Conservation (phyloP, 2,113 vertebrate species). For the Myotis brandtii region DNA sequence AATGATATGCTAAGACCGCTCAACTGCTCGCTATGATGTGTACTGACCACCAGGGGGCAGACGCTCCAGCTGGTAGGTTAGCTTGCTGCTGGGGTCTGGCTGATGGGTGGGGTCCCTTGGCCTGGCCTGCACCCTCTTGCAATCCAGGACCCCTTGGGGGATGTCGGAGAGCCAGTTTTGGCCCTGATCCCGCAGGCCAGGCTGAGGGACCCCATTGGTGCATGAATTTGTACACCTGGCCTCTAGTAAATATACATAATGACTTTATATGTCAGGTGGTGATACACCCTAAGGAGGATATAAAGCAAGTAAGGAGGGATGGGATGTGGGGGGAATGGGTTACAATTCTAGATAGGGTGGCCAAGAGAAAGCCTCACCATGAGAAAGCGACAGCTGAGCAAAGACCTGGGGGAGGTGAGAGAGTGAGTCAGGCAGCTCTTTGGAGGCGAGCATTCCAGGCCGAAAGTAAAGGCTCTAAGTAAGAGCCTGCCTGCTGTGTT, state of each 20-base stretch:
- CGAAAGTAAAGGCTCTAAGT: slow-evolving; percentile 62
- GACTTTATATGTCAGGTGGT: slow-evolving; percentile 29
- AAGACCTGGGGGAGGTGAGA: slow-evolving; percentile 52
- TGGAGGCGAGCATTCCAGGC: slow-evolving; percentile 47
- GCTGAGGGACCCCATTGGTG: too few species aligned
- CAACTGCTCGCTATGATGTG: too few species aligned
- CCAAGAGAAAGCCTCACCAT: slow-evolving; percentile 17
- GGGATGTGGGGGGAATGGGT: not conserved
- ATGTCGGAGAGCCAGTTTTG: too few species aligned
- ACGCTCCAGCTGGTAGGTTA: too few species aligned
- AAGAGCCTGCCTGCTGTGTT: slow-evolving; percentile 21
- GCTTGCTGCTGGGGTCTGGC: too few species aligned
- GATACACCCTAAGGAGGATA: slow-evolving; percentile 34
- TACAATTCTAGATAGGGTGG: not conserved
- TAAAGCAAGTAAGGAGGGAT: not conserved
- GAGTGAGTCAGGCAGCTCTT: slow-evolving; percentile 65
- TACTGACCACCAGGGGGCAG: too few species aligned
- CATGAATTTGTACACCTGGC: too few species aligned
- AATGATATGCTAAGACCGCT: too few species aligned
- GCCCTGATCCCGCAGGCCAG: too few species aligned
- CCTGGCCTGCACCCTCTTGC: too few species aligned
- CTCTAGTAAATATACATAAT: not conserved
- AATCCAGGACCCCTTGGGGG: too few species aligned
- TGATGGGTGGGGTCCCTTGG: too few species aligned
- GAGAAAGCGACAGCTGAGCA: slow-evolving; percentile 27